Evolutionary conservation across 2,797 vertebrate genomes (phyloP).

Genomic region (Ficedula albicollis): DNA sequence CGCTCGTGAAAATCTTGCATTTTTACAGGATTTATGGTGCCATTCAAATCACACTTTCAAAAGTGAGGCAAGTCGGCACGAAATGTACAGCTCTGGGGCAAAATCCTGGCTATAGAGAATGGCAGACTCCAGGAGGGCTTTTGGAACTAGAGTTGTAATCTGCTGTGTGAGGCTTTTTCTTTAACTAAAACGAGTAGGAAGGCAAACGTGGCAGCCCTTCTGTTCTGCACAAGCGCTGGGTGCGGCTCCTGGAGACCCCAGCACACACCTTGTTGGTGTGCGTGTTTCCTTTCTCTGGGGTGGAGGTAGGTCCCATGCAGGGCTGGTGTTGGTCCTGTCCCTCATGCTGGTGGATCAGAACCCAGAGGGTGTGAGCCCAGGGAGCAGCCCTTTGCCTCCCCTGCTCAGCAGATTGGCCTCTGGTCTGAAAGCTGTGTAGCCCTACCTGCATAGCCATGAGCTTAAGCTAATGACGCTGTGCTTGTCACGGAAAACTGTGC

Average conservation of each 20-base stretch:
- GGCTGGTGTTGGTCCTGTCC: background rate
- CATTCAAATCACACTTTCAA: fast-evolving
- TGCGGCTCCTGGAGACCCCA: background rate
- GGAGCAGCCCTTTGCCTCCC: background rate
- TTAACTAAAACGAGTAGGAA: background rate
- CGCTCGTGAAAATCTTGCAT: fast-evolving
- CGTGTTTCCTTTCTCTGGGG: background rate
- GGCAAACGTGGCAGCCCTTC: background rate
- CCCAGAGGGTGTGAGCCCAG: background rate
- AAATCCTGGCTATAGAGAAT: background rate
- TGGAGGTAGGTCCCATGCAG: fast-evolving
- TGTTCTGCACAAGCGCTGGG: background rate
- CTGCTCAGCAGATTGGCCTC: fast-evolving
- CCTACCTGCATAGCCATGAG: background rate
- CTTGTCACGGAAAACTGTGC: background rate
- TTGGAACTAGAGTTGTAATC: background rate
- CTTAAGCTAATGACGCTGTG: background rate
- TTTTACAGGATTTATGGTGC: background rate
- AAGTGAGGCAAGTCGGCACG: background rate
- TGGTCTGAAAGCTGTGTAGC: background rate
- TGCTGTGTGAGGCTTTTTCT: background rate
- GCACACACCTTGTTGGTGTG: fast-evolving
- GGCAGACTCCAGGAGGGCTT: background rate
- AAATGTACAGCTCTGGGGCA: fast-evolving
- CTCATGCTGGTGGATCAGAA: fast-evolving